Percentiles rank a stretch among this genome's conserved stretches.
Evolutionary conservation across 2,113 vertebrate species (phyloP).

Genomic region (Myrmecobius fasciatus): DNA sequence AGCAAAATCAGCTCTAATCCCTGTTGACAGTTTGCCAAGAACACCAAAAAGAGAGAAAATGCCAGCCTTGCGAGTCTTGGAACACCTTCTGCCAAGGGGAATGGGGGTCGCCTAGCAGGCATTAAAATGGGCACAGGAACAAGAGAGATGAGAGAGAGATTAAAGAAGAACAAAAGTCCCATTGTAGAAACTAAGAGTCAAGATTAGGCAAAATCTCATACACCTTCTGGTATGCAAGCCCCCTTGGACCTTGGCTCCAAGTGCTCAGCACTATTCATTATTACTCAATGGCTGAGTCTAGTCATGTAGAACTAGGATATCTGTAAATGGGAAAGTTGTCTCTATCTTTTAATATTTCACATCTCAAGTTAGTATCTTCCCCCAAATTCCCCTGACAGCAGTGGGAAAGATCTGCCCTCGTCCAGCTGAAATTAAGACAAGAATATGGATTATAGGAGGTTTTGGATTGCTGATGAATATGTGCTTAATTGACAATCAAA

Average conservation of each 20-base stretch:
- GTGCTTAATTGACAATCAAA: not conserved
- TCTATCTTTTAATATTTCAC: not conserved
- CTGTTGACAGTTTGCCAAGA: not conserved
- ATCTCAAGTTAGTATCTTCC: not conserved
- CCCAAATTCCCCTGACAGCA: not conserved
- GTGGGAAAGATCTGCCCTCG: not conserved
- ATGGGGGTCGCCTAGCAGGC: not conserved
- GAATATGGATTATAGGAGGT: not conserved
- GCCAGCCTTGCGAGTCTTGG: not conserved
- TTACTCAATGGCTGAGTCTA: not conserved
- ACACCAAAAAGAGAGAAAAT: not conserved
- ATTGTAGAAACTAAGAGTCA: not conserved
- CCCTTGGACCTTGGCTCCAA: not conserved
- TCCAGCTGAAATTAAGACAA: not conserved
- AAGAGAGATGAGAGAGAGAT: not conserved
- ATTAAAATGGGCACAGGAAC: not conserved
- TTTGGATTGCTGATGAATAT: not conserved
- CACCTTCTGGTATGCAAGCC: not conserved
- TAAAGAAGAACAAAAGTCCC: not conserved
- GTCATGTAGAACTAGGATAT: not conserved
- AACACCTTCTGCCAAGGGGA: not conserved
- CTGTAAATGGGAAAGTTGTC: not conserved
- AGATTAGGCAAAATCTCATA: not conserved
- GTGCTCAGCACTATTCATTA: not conserved
- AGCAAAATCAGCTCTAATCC: not conserved